These are phyloP conservation scores for Zhuqinia jingwanae DNA, from an alignment of 2,888 invertebrate species.

Conservation along the genomic window DNA sequence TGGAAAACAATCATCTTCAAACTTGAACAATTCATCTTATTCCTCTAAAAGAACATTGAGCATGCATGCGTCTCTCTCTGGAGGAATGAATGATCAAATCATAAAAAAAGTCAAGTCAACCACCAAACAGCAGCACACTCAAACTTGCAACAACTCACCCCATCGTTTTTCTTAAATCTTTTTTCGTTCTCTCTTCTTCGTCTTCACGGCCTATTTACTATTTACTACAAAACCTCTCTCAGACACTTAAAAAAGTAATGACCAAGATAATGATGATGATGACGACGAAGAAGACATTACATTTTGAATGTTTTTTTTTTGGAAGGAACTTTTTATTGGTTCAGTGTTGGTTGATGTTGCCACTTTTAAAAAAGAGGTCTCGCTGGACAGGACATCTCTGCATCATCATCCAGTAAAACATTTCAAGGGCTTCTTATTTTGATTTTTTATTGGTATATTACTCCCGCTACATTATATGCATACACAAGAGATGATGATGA, in stretches of 20 bases:
- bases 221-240: not conserved
- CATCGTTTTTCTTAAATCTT: not conserved
- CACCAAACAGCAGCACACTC: not conserved
- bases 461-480: no score
- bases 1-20: no score
- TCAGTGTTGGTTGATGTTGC: not conserved
- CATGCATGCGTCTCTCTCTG: no score
- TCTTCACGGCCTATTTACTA: slow-evolving; percentile 51
- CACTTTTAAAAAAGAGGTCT: not conserved
- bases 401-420: no score
- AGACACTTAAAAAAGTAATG: slow-evolving; percentile 27
- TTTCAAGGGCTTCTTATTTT: no score
- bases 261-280: slow-evolving; percentile 40
- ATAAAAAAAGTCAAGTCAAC: no score
- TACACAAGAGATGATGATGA: no score
- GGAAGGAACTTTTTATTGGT: not conserved
- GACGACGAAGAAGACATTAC: slow-evolving; percentile 16
- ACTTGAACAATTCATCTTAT: no score
- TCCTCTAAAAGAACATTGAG: no score
- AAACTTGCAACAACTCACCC: not conserved
- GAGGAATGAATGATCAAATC: no score
- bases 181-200: not conserved
- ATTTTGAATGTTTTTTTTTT: not conserved
- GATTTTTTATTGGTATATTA: no score
- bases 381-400: no score